Evolutionary conservation across 2,113 vertebrate genomes (phyloP).

Genomic region (Procavia capensis): DNA sequence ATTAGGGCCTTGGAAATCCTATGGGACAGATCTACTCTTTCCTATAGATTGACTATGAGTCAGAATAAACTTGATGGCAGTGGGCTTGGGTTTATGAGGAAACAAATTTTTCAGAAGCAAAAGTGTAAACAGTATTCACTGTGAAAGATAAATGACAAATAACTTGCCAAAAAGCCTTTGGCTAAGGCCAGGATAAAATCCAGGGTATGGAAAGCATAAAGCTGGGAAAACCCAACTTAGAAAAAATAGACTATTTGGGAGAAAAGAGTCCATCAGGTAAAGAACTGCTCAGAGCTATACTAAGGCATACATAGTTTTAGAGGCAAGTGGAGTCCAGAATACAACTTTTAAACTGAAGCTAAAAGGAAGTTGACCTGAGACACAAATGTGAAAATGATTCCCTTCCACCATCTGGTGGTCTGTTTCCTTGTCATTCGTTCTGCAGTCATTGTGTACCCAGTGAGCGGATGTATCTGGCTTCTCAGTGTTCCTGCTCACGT

Average conservation of each 20-base stretch:
- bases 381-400: background rate
- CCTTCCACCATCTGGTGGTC: background rate
- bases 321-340: background rate
- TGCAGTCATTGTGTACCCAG: fast-evolving
- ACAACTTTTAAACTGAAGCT: background rate
- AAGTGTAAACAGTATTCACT: background rate
- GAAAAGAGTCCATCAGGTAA: background rate
- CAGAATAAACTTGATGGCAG: background rate
- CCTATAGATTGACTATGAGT: no score
- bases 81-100: background rate
- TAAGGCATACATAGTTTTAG: background rate
- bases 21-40: no score
- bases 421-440: background rate
- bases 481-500: background rate
- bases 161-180: background rate
- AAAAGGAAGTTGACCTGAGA: background rate
- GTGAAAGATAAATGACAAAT: background rate
- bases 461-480: background rate
- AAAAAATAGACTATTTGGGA: background rate
- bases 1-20: no score
- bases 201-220: background rate
- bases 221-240: background rate
- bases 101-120: background rate
- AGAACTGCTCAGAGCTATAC: background rate
- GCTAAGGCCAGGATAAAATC: background rate